Evolutionary conservation across 2,797 vertebrate genomes (phyloP), one percentile per base, ranked within the genome.

Genomic region (Siniperca undulata): DNA sequence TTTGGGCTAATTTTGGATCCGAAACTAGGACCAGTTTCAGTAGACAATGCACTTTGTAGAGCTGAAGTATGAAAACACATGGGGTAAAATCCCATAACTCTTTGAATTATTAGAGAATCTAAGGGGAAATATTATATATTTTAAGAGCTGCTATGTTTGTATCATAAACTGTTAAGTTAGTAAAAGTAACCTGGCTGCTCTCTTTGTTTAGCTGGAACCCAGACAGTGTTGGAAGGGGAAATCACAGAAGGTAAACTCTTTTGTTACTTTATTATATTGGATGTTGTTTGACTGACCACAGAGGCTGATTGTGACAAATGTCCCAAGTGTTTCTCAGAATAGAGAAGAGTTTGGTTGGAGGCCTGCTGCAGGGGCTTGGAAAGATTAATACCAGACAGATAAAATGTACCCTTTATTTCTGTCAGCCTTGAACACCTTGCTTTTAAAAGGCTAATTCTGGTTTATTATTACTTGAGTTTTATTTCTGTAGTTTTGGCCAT

Each of bases 221-320:
- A 90, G 50, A 93, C 92, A 0, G 78, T 88, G 38, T 36, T 96
- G 78, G 94, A 95, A 4, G 82, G 59, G 8, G 91, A 93, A 56
- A 65, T 46, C 36, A 90, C 93, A 44, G 91, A 94, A 80, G 94
- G 96, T 96, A 93, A 74, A 9, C 4, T 38, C 5, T 12, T 76
- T 56, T 64, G 3, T 74, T 22, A 42, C 20, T 48, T 78, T 34
- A 40, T 52, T 46, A 17, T 6, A 59, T 10, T 40, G 4, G 59
- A 42, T 56, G 5, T 14, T 48, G 4, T 62, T 78, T 69, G 17
- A n/a, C 19, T 65, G n/a, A 24, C 14, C 4, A 12, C 55, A 42
- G 30, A 62, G 42, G 7, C 20, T 20, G 13, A 65, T 27, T 14
- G 2, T 42, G 48, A 22, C 22, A 55, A 48, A 13, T 40, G 38